A percentile compares a stretch with the other conserved stretches of the same genome.
phyloP scores from a whole-genome alignment of 2,113 vertebrate species.

The Ameiurus melas region DNA sequence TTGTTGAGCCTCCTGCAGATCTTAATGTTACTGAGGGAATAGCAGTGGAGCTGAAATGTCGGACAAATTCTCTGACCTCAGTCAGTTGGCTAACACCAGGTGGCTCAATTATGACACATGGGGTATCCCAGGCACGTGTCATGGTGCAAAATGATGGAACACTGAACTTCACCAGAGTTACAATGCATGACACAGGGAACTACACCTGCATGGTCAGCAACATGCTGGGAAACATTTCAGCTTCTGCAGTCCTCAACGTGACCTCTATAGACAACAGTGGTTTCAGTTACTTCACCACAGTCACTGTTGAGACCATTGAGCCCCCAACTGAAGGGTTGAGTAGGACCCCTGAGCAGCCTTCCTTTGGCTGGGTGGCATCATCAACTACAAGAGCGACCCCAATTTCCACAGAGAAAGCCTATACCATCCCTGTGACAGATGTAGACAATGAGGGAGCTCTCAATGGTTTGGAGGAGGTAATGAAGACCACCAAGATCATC shows the following conservation, averaged over 20 bases:
- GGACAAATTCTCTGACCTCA: constrained; percentile 90
- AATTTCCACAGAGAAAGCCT: constrained; percentile 89
- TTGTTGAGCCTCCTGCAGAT: constrained; percentile 90
- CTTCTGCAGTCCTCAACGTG: constrained; percentile 93
- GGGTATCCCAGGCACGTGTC: constrained; percentile 89
- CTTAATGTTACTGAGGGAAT: constrained; percentile 83
- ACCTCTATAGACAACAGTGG: constrained; percentile 87
- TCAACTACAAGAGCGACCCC: constrained; percentile 91
- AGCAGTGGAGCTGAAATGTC: constrained; percentile 93
- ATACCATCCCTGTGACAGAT: constrained; percentile 91
- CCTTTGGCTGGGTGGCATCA: constrained; percentile 89
- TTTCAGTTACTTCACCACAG: constrained; percentile 94
- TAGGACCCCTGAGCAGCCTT: constrained; percentile 83
- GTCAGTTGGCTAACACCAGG: constrained; percentile 97
- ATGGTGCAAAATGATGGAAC: constrained; percentile 94
- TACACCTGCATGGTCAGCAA: constrained; percentile 98
- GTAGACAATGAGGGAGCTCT: constrained; percentile 67
- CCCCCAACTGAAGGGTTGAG: constrained; percentile 83
- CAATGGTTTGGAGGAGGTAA: constrained; percentile 75
- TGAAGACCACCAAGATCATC: constrained; percentile 81
- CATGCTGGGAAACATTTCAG: constrained; percentile 94
- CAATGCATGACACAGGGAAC: constrained; percentile 91
- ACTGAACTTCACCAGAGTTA: constrained; percentile 92
- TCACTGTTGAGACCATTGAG: constrained; percentile 96
- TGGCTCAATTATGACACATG: constrained; percentile 91